Percentiles rank a stretch among this genome's conserved stretches.
phyloP scores from a whole-genome alignment of 2,888 invertebrate species.

The Acleris sparsana region DNA sequence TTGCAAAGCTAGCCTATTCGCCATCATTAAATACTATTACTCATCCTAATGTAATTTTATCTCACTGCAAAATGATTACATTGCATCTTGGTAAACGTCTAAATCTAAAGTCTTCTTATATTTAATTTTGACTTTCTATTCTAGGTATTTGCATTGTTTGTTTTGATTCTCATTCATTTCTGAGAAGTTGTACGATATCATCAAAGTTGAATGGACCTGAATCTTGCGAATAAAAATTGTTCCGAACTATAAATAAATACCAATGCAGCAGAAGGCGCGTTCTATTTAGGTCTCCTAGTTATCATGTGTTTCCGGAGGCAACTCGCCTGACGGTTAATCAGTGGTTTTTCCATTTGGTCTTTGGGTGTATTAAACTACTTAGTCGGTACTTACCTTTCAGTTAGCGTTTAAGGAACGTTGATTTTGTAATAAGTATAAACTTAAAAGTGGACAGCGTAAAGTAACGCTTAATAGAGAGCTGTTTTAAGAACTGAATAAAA shows the following conservation, averaged over 20 bases:
- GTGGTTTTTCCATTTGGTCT: constrained; percentile 17
- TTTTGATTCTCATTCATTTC: background rate
- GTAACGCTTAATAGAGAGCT: background rate
- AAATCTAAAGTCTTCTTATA: background rate
- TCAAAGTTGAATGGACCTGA: constrained; percentile 9
- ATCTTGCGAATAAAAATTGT: constrained; percentile 6
- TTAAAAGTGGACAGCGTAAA: background rate
- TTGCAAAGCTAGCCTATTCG: background rate
- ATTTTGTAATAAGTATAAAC: background rate
- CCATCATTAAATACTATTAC: background rate
- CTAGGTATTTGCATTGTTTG: constrained; percentile 1
- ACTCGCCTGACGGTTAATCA: constrained; percentile 21
- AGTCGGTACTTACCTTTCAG: too few species aligned
- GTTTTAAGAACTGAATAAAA: background rate
- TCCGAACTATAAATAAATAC: constrained; percentile 9
- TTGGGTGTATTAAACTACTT: constrained; percentile 11
- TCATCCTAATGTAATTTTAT: constrained; percentile 1
- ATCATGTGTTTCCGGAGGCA: constrained; percentile 31
- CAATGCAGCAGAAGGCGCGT: constrained; percentile 3
- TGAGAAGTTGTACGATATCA: background rate
- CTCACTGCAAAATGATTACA: background rate
- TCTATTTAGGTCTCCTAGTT: constrained; percentile 24
- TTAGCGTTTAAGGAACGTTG: too few species aligned
- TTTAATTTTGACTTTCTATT: background rate
- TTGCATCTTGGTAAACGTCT: background rate